Conservation (phyloP, 1,140 invertebrate genomes). For the Bactericera cockerelli region DNA sequence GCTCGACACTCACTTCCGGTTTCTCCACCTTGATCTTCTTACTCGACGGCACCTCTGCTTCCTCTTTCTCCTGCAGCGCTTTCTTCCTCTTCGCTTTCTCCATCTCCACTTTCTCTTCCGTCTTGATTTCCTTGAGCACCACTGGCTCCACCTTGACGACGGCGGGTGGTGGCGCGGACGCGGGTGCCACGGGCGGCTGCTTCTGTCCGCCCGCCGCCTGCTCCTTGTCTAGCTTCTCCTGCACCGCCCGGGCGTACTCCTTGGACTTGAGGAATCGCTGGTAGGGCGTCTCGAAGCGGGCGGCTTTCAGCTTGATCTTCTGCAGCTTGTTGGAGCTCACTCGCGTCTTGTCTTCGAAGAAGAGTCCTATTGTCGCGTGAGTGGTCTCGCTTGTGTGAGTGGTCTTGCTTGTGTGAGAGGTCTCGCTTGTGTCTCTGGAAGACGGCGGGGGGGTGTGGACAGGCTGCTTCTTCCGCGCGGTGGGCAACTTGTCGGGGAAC, state of each 20-base stretch:
- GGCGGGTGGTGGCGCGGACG: neutral
- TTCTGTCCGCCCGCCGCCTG: neutral
- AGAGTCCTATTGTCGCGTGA: neutral
- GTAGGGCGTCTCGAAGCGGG: neutral
- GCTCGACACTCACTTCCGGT: no score
- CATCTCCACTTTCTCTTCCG: conserved; percentile 3
- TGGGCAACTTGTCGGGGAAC: neutral
- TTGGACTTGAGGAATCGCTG: neutral
- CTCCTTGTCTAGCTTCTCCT: neutral
- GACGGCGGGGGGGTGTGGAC: neutral
- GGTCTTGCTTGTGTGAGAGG: no score
- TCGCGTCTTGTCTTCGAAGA: neutral
- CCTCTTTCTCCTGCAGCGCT: neutral
- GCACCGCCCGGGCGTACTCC: neutral
- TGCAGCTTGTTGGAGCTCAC: neutral
- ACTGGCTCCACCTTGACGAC: neutral
- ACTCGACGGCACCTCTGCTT: neutral
- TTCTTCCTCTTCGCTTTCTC: conserved; percentile 1
- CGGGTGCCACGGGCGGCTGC: neutral
- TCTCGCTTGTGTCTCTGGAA: neutral
- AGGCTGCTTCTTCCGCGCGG: no score
- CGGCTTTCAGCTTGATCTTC: neutral
- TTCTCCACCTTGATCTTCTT: conserved; percentile 6
- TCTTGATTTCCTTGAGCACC: neutral
- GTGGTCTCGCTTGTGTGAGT: no score